Percentiles rank a stretch among this genome's conserved stretches.
phyloP scores from a whole-genome alignment of 2,113 vertebrate species.

The Scophthalmus maximus region DNA sequence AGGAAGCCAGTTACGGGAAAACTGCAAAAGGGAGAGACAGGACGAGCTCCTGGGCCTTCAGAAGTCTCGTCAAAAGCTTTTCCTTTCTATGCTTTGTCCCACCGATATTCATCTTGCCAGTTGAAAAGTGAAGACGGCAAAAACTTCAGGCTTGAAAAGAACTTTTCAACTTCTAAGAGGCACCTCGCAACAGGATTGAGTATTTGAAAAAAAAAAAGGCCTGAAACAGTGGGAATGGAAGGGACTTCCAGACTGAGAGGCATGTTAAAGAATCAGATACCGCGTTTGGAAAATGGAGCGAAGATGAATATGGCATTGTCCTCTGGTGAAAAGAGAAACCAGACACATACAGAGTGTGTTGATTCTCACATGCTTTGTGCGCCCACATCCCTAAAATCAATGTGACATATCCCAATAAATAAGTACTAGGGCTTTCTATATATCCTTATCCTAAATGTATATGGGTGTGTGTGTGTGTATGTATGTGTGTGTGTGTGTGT shows the following conservation, averaged over 20 bases:
- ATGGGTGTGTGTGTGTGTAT: not conserved
- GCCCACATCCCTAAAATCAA: slow-evolving; percentile 37
- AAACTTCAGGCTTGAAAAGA: slow-evolving; percentile 80
- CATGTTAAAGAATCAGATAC: slow-evolving; percentile 65
- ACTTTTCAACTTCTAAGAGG: slow-evolving; percentile 80
- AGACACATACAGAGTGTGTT: slow-evolving; percentile 31
- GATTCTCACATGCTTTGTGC: slow-evolving; percentile 42
- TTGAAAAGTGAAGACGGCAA: slow-evolving; percentile 79
- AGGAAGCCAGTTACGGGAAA: slow-evolving; percentile 79
- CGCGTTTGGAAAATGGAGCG: slow-evolving; percentile 49
- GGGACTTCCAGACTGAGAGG: slow-evolving; percentile 65
- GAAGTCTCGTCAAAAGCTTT: slow-evolving; percentile 80
- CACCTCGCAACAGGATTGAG: slow-evolving; percentile 77
- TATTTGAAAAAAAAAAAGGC: slow-evolving; percentile 50
- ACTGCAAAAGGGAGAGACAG: slow-evolving; percentile 75
- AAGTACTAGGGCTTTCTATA: slow-evolving; percentile 4
- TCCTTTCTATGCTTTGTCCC: slow-evolving; percentile 77
- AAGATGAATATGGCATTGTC: slow-evolving; percentile 63
- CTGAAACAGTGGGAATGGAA: slow-evolving; percentile 70
- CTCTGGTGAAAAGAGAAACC: slow-evolving; percentile 48
- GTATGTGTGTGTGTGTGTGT: not conserved
- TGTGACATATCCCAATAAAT: slow-evolving; percentile 41
- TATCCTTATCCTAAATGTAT: not conserved
- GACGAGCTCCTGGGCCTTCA: slow-evolving; percentile 77
- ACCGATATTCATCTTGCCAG: slow-evolving; percentile 80